Base-by-base conservation (phyloP, 1,140 invertebrate species). In the Drosophila virilis region DNA sequence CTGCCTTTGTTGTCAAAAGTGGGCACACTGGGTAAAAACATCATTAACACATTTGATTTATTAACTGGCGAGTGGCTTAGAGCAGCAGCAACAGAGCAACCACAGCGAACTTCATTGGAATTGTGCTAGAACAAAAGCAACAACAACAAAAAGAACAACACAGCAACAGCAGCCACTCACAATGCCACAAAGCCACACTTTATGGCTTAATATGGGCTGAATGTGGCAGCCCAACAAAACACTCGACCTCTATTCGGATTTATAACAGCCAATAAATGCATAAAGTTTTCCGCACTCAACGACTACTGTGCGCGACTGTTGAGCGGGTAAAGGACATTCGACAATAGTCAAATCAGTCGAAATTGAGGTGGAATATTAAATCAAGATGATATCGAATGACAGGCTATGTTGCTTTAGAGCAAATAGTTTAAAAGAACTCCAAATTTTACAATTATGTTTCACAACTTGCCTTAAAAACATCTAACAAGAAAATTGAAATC, bases 31-130 rank as follows among this genome's bases (percentile, higher is more conserved):
- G 88, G 85, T 88, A 90, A 90, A 88, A 92, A 91, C 91, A 92
- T 92, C 91, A 92, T 92, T 92, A 92, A 92, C 90, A 86, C 75
- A 74, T 91, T 86, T 92, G 91, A 92, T 92, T 92, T 92, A 92
- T 92, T 91, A 86, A 89, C 89, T 91, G 82, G 66, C 78, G 81
- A 86, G 76, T 85, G 58, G 67, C 52, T 72, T 71, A 62, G 58
- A 77, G 67, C 67, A 65, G 58, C 38, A 65, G 32, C 46, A 33
- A 12, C 54, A 57, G 13, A 58, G 12, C 45, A 62, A 15, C 54
- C 15, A 59, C 59, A 55, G 58, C 59, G 43, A 72, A 85, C 83
- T 86, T 86, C 59, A 57, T 60, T 71, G 72, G 78, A 88, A 88
- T 74, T 77, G 69, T 72, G 58, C 57, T 77, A 68, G 69, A 79